Evolutionary conservation across 1,140 invertebrate genomes (phyloP).

Genomic region (Marisa cornuarietis): DNA sequence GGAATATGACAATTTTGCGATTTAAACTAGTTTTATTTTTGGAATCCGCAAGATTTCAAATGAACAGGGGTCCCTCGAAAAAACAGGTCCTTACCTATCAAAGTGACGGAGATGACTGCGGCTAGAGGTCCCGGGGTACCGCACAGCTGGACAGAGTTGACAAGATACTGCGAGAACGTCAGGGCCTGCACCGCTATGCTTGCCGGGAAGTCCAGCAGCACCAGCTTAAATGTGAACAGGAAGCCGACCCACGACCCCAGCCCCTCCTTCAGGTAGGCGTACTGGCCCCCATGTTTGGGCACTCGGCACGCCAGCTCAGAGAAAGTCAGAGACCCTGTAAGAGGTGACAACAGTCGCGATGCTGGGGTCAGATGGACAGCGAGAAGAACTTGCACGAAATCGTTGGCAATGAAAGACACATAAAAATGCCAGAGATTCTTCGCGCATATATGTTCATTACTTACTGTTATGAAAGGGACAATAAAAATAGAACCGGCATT

Average conservation of each 20-base stretch:
- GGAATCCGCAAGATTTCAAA: too few species aligned
- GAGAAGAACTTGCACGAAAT: too few species aligned
- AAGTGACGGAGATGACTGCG: constrained; percentile 43
- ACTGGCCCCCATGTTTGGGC: constrained; percentile 57
- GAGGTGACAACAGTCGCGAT: too few species aligned
- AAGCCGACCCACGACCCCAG: constrained; percentile 79
- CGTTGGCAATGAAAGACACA: too few species aligned
- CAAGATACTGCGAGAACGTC: constrained; percentile 51
- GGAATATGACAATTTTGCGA: too few species aligned
- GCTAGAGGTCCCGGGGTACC: constrained; percentile 43
- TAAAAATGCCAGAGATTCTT: too few species aligned
- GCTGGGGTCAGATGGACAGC: too few species aligned
- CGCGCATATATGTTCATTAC: too few species aligned
- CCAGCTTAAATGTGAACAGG: constrained; percentile 82
- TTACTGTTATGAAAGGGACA: too few species aligned
- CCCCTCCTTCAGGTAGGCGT: constrained; percentile 51
- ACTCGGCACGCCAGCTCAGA: constrained; percentile 84
- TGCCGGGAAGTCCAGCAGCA: constrained; percentile 76
- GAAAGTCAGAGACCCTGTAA: constrained; percentile 79
- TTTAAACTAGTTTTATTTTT: too few species aligned
- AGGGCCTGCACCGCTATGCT: constrained; percentile 65
- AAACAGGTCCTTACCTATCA: constrained; percentile 36
- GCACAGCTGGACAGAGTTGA: constrained; percentile 46
- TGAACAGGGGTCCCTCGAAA: too few species aligned
- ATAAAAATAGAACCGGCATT: too few species aligned